Conservation (phyloP, 1,140 invertebrate species). For the Antheraea mylitta region DNA sequence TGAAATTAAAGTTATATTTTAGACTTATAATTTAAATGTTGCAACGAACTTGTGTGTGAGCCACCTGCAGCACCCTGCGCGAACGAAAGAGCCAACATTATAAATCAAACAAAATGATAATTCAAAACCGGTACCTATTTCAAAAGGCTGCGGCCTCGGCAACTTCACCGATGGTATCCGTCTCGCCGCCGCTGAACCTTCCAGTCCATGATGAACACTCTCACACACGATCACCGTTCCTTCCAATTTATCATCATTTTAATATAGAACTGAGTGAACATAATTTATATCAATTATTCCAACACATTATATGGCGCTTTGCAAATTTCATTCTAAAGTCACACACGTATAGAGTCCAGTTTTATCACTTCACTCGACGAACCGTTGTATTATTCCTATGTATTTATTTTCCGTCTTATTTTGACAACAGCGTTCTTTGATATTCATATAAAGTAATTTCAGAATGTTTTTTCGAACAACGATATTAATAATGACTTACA, state of each 20-base stretch:
- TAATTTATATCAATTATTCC: conserved; percentile 58
- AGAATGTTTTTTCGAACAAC: conserved; percentile 20
- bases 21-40: background rate
- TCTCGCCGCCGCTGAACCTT: conserved; percentile 50
- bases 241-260: conserved; percentile 41
- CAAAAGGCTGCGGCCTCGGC: conserved; percentile 67
- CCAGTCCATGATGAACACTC: conserved; percentile 59
- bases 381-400: conserved; percentile 60
- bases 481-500: conserved; percentile 12
- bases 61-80: conserved; percentile 39
- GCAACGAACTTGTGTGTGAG: conserved; percentile 23
- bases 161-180: conserved; percentile 58
- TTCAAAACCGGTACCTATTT: conserved; percentile 76
- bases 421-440: conserved; percentile 53
- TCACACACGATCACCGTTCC: conserved; percentile 30
- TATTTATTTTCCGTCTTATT: conserved; percentile 75
- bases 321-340: conserved; percentile 43
- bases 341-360: conserved; percentile 48
- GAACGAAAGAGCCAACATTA: conserved; percentile 38
- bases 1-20: background rate
- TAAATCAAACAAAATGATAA: conserved; percentile 76
- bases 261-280: conserved; percentile 46
- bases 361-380: conserved; percentile 36
- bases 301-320: conserved; percentile 28
- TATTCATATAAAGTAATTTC: conserved; percentile 17